phyloP scores from a whole-genome alignment of 2,888 invertebrate genomes.

The Callyntrura guangdongensis region DNA sequence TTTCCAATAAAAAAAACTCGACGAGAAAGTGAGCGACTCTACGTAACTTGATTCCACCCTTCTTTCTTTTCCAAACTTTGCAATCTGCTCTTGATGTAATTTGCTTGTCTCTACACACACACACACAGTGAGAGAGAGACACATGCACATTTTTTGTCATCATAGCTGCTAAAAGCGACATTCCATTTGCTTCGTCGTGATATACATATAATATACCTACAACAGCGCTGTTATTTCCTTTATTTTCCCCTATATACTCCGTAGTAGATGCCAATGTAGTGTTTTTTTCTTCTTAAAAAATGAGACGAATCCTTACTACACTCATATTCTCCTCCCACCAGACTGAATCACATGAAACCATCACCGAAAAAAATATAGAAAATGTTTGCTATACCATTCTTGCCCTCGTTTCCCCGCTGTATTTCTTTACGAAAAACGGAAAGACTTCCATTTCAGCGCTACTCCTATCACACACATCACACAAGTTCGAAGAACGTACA shows the following conservation, averaged over 20 bases:
- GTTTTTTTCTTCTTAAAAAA: conserved; percentile 42
- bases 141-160: conserved; percentile 43
- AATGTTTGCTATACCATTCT: neutral
- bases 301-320: conserved; percentile 64
- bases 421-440: neutral
- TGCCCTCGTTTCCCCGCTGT: neutral
- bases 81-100: conserved; percentile 75
- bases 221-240: conserved; percentile 38
- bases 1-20: conserved; percentile 34
- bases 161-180: conserved; percentile 43
- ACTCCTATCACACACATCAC: neutral
- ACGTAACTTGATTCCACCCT: conserved; percentile 69
- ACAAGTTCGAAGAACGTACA: conserved; percentile 56
- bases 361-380: conserved; percentile 33
- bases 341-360: conserved; percentile 54
- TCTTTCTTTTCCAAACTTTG: conserved; percentile 69
- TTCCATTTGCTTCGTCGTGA: conserved; percentile 10
- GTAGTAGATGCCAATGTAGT: conserved; percentile 14
- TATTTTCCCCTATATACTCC: neutral
- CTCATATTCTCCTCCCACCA: conserved; percentile 68
- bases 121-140: neutral
- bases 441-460: conserved; percentile 13
- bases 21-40: conserved; percentile 65
- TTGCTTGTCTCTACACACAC: conserved; percentile 68
- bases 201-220: too few relatives aligned